These are phyloP conservation scores for Lagocephalus sceleratus DNA, from an alignment of 2,797 vertebrate genomes.

Conservation along the genomic window DNA sequence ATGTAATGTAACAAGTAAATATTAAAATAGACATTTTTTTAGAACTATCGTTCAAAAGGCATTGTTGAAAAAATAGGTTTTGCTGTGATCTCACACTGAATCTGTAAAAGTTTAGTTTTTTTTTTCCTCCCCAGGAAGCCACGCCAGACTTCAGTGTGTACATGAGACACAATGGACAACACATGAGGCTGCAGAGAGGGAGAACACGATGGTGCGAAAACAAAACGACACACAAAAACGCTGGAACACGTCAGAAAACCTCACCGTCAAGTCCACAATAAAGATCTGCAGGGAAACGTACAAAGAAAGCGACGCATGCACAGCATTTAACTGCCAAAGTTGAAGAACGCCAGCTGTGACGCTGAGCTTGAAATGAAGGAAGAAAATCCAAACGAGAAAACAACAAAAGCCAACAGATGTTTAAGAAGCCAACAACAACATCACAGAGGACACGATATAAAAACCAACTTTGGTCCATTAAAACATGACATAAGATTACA, in stretches of 20 bases:
- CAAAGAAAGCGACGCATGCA: constrained; percentile 89
- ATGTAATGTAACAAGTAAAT: constrained; percentile 95
- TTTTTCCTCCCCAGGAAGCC: constrained; percentile 75
- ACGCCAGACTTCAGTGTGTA: constrained; percentile 79
- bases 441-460: constrained; percentile 79
- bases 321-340: constrained; percentile 80
- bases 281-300: constrained; percentile 76
- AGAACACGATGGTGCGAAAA: constrained; percentile 69
- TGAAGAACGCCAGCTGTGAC: constrained; percentile 79
- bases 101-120: constrained; percentile 76
- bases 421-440: constrained; percentile 82
- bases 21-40: constrained; percentile 99
- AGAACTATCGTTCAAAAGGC: constrained; percentile 97
- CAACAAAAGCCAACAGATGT: constrained; percentile 83
- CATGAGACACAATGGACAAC: constrained; percentile 81
- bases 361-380: constrained; percentile 74
- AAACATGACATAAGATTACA: constrained; percentile 93
- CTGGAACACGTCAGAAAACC: constrained; percentile 78
- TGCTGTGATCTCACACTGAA: constrained; percentile 86
- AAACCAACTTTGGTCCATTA: constrained; percentile 98
- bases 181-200: constrained; percentile 63
- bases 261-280: constrained; percentile 77
- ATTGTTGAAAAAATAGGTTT: constrained; percentile 93
- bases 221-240: constrained; percentile 45
- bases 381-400: constrained; percentile 28